Percentiles rank a stretch among this genome's conserved stretches.
phyloP scores from a whole-genome alignment of 2,888 invertebrate species.

The Rhabditoides inermis region DNA sequence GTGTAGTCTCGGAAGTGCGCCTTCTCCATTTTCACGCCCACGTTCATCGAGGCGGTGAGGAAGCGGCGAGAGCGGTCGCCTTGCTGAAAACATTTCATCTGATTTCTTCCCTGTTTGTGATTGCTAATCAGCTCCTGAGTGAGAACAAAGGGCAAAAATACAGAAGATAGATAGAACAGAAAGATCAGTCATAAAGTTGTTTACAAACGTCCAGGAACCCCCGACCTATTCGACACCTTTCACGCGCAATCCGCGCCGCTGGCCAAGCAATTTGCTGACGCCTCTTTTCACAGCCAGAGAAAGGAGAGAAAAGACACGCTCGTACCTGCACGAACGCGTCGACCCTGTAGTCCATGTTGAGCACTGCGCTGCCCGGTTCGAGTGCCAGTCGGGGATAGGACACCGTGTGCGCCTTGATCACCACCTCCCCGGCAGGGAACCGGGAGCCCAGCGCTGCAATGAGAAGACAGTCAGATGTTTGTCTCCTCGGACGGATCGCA shows the following conservation, averaged over 20 bases:
- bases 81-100: slow-evolving; percentile 33
- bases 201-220: too few species aligned
- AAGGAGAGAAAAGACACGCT: neutral
- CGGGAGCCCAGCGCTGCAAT: slow-evolving; percentile 33
- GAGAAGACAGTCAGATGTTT: neutral
- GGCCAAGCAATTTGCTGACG: too few species aligned
- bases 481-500: too few species aligned
- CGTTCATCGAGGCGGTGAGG: slow-evolving; percentile 48
- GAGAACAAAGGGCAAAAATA: too few species aligned
- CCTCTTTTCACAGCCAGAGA: too few species aligned
- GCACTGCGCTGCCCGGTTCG: slow-evolving; percentile 39
- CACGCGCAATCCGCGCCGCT: too few species aligned
- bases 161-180: too few species aligned
- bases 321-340: slow-evolving; percentile 50
- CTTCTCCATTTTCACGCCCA: slow-evolving; percentile 42
- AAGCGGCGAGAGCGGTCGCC: slow-evolving; percentile 45
- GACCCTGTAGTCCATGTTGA: slow-evolving; percentile 45
- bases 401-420: slow-evolving; percentile 46
- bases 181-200: too few species aligned
- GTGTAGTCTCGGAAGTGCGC: slow-evolving; percentile 45
- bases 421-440: slow-evolving; percentile 47
- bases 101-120: too few species aligned
- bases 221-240: too few species aligned
- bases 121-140: too few species aligned
- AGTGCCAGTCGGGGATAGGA: slow-evolving; percentile 44